phyloP scores from a whole-genome alignment of 2,888 invertebrate genomes.

The Diploptera punctata region DNA sequence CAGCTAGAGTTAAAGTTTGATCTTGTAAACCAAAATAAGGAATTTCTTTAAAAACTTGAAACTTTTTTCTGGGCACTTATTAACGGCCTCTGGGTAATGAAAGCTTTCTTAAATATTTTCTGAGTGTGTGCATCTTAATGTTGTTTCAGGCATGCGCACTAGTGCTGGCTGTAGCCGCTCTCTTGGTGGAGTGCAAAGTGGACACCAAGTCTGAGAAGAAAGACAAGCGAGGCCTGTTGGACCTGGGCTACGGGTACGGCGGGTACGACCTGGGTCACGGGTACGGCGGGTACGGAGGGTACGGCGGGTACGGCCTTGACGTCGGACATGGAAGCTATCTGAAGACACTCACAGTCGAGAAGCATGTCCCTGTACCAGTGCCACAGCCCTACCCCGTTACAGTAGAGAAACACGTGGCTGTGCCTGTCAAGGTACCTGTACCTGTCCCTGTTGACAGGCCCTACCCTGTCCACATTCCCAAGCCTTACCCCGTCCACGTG shows the following conservation, averaged over 20 bases:
- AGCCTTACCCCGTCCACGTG: constrained; percentile 48
- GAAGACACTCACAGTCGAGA: constrained; percentile 45
- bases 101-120: too few relatives aligned
- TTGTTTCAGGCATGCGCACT: not conserved
- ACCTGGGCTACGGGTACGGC: constrained; percentile 23
- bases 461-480: constrained; percentile 47
- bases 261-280: not conserved
- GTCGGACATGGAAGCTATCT: constrained; percentile 20
- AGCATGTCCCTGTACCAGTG: constrained; percentile 45
- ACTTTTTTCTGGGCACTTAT: too few relatives aligned
- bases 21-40: too few relatives aligned
- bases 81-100: too few relatives aligned
- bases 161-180: not conserved
- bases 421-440: constrained; percentile 48
- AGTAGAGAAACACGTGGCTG: constrained; percentile 46
- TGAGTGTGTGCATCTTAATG: too few relatives aligned
- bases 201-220: constrained; percentile 23
- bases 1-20: too few relatives aligned
- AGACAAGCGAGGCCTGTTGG: constrained; percentile 33
- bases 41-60: too few relatives aligned
- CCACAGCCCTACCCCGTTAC: constrained; percentile 48
- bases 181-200: not conserved
- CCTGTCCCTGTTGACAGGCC: constrained; percentile 48
- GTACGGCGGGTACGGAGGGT: constrained; percentile 20
- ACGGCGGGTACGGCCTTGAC: constrained; percentile 24